A percentile compares a stretch with the other conserved stretches of the same genome.
Evolutionary conservation across 2,797 vertebrate species (phyloP).

Genomic region (Decapterus maruadsi): DNA sequence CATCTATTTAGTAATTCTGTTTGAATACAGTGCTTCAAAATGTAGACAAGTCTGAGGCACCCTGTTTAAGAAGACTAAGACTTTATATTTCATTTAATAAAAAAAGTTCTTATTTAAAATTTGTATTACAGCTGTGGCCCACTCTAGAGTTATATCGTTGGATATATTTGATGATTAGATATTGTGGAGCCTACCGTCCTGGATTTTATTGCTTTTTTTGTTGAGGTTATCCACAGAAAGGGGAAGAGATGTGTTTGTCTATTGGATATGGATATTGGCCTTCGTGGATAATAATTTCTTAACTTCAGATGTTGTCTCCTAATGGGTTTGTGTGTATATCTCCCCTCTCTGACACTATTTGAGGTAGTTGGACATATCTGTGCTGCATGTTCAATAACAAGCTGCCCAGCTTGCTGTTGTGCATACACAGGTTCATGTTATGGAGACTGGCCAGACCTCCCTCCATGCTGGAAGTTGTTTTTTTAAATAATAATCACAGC

Average conservation of each 20-base stretch:
- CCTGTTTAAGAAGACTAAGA: not conserved
- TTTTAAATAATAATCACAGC: not conserved
- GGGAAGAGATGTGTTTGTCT: not conserved
- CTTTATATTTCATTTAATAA: not conserved
- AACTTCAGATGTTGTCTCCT: not conserved
- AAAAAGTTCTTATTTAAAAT: not conserved
- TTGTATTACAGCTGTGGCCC: not conserved
- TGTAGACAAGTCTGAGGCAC: not conserved
- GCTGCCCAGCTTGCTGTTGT: constrained; percentile 21
- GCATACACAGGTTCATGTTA: not conserved
- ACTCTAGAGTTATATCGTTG: not conserved
- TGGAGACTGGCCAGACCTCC: not conserved
- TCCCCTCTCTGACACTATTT: constrained; percentile 17
- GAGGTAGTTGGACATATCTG: not conserved
- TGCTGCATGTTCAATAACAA: not conserved
- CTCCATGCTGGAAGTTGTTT: not conserved
- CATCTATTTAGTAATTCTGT: not conserved
- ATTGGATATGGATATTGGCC: not conserved
- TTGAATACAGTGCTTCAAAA: not conserved
- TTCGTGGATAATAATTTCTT: constrained; percentile 2
- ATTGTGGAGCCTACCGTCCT: not conserved
- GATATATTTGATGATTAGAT: not conserved
- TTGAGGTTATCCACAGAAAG: not conserved
- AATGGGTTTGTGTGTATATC: not conserved
- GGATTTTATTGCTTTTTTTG: not conserved